Evolutionary conservation across 2,888 invertebrate species (phyloP).

Genomic region (Machimus rusticus): DNA sequence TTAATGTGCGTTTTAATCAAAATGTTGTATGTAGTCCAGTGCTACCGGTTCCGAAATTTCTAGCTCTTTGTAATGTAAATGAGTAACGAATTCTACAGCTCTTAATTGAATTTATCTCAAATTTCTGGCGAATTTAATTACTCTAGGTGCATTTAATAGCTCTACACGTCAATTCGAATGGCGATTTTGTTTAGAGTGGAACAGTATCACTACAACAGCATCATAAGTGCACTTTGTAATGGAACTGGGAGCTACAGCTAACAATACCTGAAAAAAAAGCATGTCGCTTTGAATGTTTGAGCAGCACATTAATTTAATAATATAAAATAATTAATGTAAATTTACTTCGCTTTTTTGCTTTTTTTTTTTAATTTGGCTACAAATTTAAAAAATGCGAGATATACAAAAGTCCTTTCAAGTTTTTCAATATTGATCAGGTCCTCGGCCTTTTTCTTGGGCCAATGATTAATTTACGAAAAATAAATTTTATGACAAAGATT

Average conservation of each 20-base stretch:
- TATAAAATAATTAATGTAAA: too few relatives aligned
- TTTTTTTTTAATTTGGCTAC: too few relatives aligned
- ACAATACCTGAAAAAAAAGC: not conserved
- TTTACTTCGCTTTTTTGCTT: too few relatives aligned
- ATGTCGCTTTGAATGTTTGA: not conserved
- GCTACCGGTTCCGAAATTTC: not conserved
- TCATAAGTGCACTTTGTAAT: not conserved
- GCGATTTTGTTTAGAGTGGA: not conserved
- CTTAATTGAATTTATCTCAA: conserved; percentile 11
- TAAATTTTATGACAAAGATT: too few relatives aligned
- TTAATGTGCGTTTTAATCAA: not conserved
- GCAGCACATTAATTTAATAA: too few relatives aligned
- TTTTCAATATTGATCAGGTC: too few relatives aligned
- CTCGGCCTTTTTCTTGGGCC: too few relatives aligned
- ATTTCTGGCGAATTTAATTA: conserved; percentile 9
- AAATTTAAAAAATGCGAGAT: too few relatives aligned
- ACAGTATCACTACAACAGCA: not conserved
- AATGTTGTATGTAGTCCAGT: not conserved
- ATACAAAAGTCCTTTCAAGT: too few relatives aligned
- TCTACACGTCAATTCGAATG: not conserved
- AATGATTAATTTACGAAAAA: too few relatives aligned
- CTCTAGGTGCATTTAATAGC: conserved; percentile 1
- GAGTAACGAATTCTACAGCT: not conserved
- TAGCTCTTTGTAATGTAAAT: not conserved
- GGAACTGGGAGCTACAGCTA: not conserved